Conservation (phyloP, 37 sponge, comb jelly and placozoan genomes). For the Agelas oroides region DNA sequence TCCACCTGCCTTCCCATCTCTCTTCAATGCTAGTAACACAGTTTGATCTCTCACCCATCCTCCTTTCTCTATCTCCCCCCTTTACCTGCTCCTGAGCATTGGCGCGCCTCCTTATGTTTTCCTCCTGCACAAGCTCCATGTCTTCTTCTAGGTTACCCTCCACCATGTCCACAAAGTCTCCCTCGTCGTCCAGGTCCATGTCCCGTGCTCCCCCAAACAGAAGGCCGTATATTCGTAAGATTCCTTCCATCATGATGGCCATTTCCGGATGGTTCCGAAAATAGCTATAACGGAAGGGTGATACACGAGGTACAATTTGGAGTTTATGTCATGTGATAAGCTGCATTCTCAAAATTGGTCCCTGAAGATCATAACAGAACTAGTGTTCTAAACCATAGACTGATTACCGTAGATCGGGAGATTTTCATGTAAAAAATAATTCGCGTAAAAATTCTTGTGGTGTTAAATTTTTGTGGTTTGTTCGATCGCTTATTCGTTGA, state of each 20-base stretch:
- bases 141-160: conserved; percentile 32
- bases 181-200: conserved; percentile 2
- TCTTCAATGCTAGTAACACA: too few relatives aligned
- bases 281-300: neutral
- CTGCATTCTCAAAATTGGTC: too few relatives aligned
- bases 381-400: too few relatives aligned
- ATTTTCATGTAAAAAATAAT: too few relatives aligned
- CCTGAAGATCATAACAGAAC: too few relatives aligned
- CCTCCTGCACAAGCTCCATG: conserved; percentile 2
- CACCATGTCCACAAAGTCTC: conserved; percentile 8
- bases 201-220: neutral
- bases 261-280: conserved; percentile 8
- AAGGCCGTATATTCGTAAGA: conserved; percentile 5
- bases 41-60: neutral
- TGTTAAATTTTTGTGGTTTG: too few relatives aligned
- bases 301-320: too few relatives aligned
- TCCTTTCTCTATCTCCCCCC: neutral
- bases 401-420: too few relatives aligned
- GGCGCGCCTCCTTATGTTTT: neutral
- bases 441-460: too few relatives aligned
- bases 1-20: too few relatives aligned
- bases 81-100: conserved; percentile 32
- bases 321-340: too few relatives aligned
- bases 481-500: too few relatives aligned
- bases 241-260: conserved; percentile 25